These are phyloP conservation scores for Chrysocyon brachyurus DNA, from an alignment of 2,797 vertebrate species.

Conservation along the genomic window DNA sequence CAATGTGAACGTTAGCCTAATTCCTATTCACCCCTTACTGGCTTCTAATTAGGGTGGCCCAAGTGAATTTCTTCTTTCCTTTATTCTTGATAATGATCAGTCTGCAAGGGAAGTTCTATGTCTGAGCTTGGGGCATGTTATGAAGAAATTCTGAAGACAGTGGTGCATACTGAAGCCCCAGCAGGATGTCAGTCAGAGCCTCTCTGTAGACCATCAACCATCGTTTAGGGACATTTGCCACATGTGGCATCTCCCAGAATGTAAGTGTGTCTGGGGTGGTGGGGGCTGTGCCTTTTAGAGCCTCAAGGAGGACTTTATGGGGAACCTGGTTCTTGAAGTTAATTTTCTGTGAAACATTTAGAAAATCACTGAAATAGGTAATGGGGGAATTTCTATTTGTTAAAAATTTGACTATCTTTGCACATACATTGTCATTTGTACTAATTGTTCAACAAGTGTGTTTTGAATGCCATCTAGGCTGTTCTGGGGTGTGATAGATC, in stretches of 20 bases:
- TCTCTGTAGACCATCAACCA: fast-evolving
- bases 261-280: background rate
- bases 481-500: background rate
- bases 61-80: background rate
- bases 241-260: too few species aligned
- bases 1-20: background rate
- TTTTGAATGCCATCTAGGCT: background rate
- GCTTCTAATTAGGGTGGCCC: background rate
- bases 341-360: background rate
- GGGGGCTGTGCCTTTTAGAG: background rate
- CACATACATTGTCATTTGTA: background rate
- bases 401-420: background rate
- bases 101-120: background rate
- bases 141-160: background rate
- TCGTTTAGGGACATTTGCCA: fast-evolving
- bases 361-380: background rate
- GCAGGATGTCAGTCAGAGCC: background rate
- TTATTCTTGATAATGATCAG: background rate
- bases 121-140: background rate
- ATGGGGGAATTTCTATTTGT: background rate
- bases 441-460: background rate
- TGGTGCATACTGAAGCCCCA: background rate
- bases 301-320: background rate
- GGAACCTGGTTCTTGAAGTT: background rate
- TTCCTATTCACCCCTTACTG: background rate